Base-by-base conservation (phyloP, 2,888 invertebrate genomes). In the Scaptomyza tumidula region DNA sequence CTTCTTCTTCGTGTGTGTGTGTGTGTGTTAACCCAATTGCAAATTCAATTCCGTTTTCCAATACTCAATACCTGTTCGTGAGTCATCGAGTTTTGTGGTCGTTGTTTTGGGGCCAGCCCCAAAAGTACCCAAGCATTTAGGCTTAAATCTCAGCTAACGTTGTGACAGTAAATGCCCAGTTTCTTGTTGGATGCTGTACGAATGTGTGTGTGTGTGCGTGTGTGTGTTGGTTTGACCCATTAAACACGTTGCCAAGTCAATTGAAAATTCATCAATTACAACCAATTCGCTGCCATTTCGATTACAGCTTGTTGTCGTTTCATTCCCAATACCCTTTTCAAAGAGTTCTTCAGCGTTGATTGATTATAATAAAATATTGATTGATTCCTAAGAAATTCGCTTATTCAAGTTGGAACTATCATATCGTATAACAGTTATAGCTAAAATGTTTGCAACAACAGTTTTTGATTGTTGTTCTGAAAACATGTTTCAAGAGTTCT, bases 31-130 rank as follows among this genome's bases (percentile, higher is more conserved):
- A 75, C 66, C 75, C 64, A 74, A 76, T 65, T 77, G 67, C 64
- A 57, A 66, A 58, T 65, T 65, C 72, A 71, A 77, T 75, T 78
- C 73, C 71, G 62, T 24, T 55, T 54, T 63, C 53, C 53, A 53
- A 60, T 48, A 16, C 3, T 2, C 33, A 33, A 85, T 82, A 83
- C 85, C 85, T 72, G 85, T 86, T 87, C 57, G 75, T 86, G 85
- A 86, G 75, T 86, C 85, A 86, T 75, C 59, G 64, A 68, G 41
- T n/a, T 46, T 64, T 63, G 39, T 41, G 62, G 71, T 65, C 65
- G 69, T n/a, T 64, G 69, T n/a, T 64, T 45, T 52, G 54, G 69
- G 69, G 45, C 53, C 55, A 65, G 57, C 24, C 44, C 49, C 59
- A 50, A 19, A 37, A 24, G 55, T 56, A 52, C 59, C 60, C 39